These are phyloP conservation scores for Leptinotarsa haldemani DNA, from an alignment of 2,888 invertebrate genomes.

Conservation along the genomic window DNA sequence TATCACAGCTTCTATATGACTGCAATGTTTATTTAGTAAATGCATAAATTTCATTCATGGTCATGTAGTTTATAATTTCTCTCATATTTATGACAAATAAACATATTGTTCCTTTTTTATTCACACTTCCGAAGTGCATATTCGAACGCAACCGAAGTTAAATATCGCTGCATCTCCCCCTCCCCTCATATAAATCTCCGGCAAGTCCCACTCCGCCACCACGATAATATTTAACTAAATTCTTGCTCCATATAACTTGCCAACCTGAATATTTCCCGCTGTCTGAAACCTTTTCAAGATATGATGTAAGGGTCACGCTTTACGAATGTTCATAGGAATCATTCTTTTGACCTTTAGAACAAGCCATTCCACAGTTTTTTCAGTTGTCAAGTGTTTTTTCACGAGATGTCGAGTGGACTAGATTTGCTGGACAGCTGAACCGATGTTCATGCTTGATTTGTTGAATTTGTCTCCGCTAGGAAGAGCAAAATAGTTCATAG, in stretches of 20 bases:
- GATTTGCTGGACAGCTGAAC: no score
- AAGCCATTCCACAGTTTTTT: background rate
- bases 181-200: slow-evolving; percentile 64
- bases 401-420: no score
- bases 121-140: background rate
- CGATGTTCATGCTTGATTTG: no score
- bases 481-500: no score
- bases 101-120: no score
- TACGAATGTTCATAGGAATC: background rate
- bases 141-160: slow-evolving; percentile 57
- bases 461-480: no score
- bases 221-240: slow-evolving; percentile 67
- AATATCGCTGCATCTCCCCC: slow-evolving; percentile 62
- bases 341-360: background rate
- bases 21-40: no score
- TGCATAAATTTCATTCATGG: no score
- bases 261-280: slow-evolving; percentile 54
- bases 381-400: background rate
- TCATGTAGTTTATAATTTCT: no score
- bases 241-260: slow-evolving; percentile 65
- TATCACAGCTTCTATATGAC: no score
- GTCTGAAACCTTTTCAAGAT: slow-evolving; percentile 46
- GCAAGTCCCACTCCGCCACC: slow-evolving; percentile 63
- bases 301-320: slow-evolving; percentile 18
- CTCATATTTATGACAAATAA: no score